Conservation (phyloP, 2,888 invertebrate genomes). For the Watsonalla cultraria region DNA sequence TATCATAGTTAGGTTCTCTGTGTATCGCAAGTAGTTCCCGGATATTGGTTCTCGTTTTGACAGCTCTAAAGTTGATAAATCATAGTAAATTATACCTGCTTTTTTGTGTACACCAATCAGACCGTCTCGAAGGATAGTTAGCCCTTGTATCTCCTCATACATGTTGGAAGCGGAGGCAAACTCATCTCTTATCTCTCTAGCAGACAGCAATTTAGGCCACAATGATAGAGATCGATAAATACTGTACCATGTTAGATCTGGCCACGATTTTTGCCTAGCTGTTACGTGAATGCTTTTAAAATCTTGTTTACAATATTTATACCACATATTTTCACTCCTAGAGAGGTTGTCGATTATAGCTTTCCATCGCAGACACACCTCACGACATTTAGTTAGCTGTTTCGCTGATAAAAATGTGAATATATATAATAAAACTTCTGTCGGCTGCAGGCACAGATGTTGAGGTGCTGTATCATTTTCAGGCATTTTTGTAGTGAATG, state of each 20-base stretch:
- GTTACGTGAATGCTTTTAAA: constrained; percentile 28
- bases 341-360: constrained; percentile 43
- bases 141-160: constrained; percentile 41
- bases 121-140: constrained; percentile 40
- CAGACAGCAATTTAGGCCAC: constrained; percentile 41
- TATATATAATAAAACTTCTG: constrained; percentile 46
- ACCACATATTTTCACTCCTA: constrained; percentile 42
- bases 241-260: constrained; percentile 39
- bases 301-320: constrained; percentile 36
- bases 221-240: constrained; percentile 51
- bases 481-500: background rate
- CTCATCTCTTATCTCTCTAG: constrained; percentile 45
- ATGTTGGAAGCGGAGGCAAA: constrained; percentile 43
- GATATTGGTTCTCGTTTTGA: constrained; percentile 23
- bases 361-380: constrained; percentile 49
- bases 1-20: constrained; percentile 39
- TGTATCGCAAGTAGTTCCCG: constrained; percentile 45
- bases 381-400: constrained; percentile 42
- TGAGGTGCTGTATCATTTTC: background rate
- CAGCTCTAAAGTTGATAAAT: constrained; percentile 35
- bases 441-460: constrained; percentile 31
- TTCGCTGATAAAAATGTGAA: constrained; percentile 42
- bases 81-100: constrained; percentile 42
- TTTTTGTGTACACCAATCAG: constrained; percentile 47
- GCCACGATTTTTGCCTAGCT: constrained; percentile 34